Percentiles rank a stretch among this genome's conserved stretches.
These are phyloP conservation scores for Apis florea DNA, from an alignment of 1,140 invertebrate species.

Conservation along the genomic window DNA sequence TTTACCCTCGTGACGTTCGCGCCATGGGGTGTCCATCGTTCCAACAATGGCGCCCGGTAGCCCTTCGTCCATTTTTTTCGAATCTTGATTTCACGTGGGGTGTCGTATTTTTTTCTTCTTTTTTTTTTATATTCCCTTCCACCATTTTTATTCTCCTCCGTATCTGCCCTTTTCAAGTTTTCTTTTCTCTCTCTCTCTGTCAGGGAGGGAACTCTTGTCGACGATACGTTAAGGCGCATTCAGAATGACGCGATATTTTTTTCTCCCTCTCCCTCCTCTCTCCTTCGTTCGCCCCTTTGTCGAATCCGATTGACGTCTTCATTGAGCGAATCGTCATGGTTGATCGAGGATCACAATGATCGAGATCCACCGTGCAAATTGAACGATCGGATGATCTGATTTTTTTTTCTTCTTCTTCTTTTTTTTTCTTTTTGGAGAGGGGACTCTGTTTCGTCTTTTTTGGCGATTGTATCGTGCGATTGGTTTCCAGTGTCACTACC, in stretches of 20 bases:
- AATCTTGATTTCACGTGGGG: slow-evolving; percentile 11
- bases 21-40: slow-evolving; percentile 49
- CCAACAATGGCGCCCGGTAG: slow-evolving; percentile 45
- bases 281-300: slow-evolving; percentile 28
- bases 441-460: no score
- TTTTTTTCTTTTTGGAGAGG: no score
- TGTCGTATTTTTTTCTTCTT: not conserved
- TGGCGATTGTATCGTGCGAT: no score
- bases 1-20: slow-evolving; percentile 60
- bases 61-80: slow-evolving; percentile 16
- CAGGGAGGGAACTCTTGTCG: not conserved
- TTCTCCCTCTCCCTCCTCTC: not conserved
- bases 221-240: not conserved
- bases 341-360: slow-evolving; percentile 15
- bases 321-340: slow-evolving; percentile 35
- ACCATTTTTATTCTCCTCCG: not conserved
- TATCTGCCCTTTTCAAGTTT: not conserved
- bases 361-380: slow-evolving; percentile 17
- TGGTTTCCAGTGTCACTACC: no score
- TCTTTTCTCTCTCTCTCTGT: no score
- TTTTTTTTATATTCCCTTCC: not conserved
- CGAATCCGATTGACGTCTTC: slow-evolving; percentile 40
- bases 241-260: slow-evolving; percentile 24
- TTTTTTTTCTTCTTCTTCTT: not conserved
- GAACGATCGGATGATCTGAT: slow-evolving; percentile 30